Percentiles rank a stretch among this genome's conserved stretches.
Conservation (phyloP, 2,113 vertebrate species). For the Sclerurus mexicanus region DNA sequence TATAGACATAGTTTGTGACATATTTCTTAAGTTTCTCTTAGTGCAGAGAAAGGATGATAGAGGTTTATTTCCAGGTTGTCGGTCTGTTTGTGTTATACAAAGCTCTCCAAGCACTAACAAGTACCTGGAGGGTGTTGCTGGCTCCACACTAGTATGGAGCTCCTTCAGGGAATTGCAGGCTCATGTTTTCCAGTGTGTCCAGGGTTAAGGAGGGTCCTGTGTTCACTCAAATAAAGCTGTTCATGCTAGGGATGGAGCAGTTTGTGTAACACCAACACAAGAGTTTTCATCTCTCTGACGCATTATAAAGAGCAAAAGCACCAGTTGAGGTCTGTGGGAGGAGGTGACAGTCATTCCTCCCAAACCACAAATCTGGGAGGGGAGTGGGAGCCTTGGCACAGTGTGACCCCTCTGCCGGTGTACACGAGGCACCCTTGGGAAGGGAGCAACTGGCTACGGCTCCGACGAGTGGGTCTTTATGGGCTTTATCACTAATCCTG, state of each 20-base stretch:
- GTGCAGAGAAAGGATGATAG: not conserved
- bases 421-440: fast-evolving
- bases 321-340: not conserved
- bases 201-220: not conserved
- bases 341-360: not conserved
- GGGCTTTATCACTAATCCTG: not conserved
- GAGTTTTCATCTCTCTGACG: not conserved
- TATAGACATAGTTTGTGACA: conserved; percentile 1
- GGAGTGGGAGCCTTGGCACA: not conserved
- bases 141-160: not conserved
- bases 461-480: not conserved
- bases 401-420: fast-evolving
- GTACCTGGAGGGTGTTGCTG: not conserved
- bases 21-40: not conserved
- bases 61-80: conserved; percentile 5
- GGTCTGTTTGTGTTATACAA: not conserved
- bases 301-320: not conserved
- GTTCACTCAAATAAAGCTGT: not conserved
- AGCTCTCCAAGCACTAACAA: not conserved
- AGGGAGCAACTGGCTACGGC: not conserved
- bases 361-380: not conserved
- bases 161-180: not conserved
- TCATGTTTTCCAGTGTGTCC: not conserved
- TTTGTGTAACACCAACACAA: not conserved
- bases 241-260: not conserved